Base-by-base conservation (phyloP, 2,888 invertebrate genomes). In the Leptinotarsa juncta region DNA sequence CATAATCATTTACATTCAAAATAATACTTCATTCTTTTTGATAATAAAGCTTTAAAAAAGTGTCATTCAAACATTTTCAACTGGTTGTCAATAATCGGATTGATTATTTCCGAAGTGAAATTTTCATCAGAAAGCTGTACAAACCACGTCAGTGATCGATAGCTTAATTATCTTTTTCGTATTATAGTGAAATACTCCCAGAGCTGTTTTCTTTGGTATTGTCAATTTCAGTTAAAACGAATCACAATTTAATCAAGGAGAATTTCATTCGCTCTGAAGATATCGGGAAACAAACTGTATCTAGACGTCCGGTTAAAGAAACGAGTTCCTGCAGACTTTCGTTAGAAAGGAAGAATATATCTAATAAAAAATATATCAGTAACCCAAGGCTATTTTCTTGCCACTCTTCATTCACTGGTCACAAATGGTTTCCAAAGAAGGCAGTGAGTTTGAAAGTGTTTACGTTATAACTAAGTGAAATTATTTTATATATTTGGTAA, bases 181-280 rank as follows among this genome's bases (percentile, higher is more conserved):
- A 23, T 60, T 14, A 26, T 26, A 23, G n/a, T 18, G 51, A 16
- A 66, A 57, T 72, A 67, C 50, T 67, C 67, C 66, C 42, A 42
- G 42, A 42, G 55, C 60, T 67, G 60, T 67, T 73, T 60, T 60
- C 66, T 70, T 70, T 66, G 65, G 67, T 70, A 65, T 74, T 70
- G 73, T 74, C 73, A 55, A 70, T 70, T 57, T 73, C 73, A 73
- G 66, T 70, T 73, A 70, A 73, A 73, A 73, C 70, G 26, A 69
- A 70, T 66, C 70, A 49, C 67, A 60, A 67, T 66, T 57, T 72
- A 73, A 73, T 73, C 73, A 70, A 65, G 70, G 66, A 20, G 50
- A 70, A 69, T 73, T 73, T 73, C 70, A 70, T 73, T 73, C 57
- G 69, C 23, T 60, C 60, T 14, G 26, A 23, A 20, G 60, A 60